Evolutionary conservation across 1,140 invertebrate genomes (phyloP).

Genomic region (Drosophila oshimai): DNA sequence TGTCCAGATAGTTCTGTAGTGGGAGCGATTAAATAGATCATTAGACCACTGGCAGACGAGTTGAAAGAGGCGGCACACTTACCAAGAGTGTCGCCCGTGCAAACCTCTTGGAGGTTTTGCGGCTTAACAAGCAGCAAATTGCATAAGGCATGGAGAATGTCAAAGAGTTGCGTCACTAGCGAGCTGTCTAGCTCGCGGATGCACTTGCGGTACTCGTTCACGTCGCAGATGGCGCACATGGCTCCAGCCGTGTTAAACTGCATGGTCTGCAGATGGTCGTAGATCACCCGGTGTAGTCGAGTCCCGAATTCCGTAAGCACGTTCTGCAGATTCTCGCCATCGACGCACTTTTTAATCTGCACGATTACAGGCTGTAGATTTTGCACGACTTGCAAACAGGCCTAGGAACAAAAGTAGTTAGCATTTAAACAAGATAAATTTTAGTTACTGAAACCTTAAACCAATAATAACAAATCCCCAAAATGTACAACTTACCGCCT

Average conservation of each 20-base stretch:
- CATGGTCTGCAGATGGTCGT: conserved; percentile 97
- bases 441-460: not conserved
- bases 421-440: too few species aligned
- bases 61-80: conserved; percentile 62
- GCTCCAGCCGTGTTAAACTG: conserved; percentile 98
- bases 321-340: conserved; percentile 95
- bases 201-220: conserved; percentile 96
- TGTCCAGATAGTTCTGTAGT: conserved; percentile 92
- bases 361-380: conserved; percentile 91
- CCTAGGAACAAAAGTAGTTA: conserved; percentile 84
- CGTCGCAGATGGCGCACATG: conserved; percentile 98
- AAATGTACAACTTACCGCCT: conserved; percentile 83
- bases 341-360: conserved; percentile 92
- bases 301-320: conserved; percentile 95
- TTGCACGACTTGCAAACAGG: conserved; percentile 93
- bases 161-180: conserved; percentile 93
- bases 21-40: conserved; percentile 23
- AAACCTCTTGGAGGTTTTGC: conserved; percentile 97
- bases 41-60: not conserved
- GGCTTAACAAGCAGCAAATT: conserved; percentile 98
- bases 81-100: conserved; percentile 97
- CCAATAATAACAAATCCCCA: too few species aligned
- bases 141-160: conserved; percentile 96
- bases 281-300: conserved; percentile 95
- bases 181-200: conserved; percentile 89